Percentiles rank a stretch among this genome's conserved stretches.
Evolutionary conservation across 2,888 invertebrate genomes (phyloP).

Genomic region (Cryptus viduatorius): DNA sequence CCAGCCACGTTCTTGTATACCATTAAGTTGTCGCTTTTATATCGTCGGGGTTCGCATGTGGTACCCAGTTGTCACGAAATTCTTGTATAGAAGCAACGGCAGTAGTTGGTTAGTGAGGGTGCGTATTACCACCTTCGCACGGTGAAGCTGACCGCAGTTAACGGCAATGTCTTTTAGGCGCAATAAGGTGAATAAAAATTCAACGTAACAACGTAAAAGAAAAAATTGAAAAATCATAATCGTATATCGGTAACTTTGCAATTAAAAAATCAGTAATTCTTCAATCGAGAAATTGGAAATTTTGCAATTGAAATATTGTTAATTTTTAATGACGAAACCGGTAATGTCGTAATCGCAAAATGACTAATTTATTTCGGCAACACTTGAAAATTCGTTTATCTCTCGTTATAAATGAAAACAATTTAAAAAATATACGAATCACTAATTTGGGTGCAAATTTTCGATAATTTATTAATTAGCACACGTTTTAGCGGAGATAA

Average conservation of each 20-base stretch:
- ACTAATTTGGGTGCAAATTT: not conserved
- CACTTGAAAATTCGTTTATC: not conserved
- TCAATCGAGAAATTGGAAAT: too few relatives aligned
- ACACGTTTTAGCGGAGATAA: not conserved
- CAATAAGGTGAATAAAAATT: not conserved
- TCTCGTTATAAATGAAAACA: not conserved
- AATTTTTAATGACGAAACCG: not conserved
- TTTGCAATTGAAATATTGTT: too few relatives aligned
- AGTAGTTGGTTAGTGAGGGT: not conserved
- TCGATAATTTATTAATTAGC: not conserved
- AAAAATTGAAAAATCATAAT: too few relatives aligned
- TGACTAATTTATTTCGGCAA: not conserved
- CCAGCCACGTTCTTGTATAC: slow-evolving; percentile 61
- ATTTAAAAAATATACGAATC: not conserved
- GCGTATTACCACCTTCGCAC: not conserved
- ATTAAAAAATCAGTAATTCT: too few relatives aligned
- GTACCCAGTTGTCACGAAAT: not conserved
- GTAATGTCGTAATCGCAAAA: not conserved
- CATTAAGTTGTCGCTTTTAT: slow-evolving; percentile 60
- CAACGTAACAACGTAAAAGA: not conserved
- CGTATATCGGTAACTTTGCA: too few relatives aligned
- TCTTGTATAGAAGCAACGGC: not conserved
- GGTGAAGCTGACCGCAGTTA: not conserved
- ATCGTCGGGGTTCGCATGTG: slow-evolving; percentile 51
- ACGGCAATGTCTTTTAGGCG: not conserved